Percentiles rank a stretch among this genome's conserved stretches.
Conservation (phyloP, 2,888 invertebrate genomes). For the Lasioglossum figueresi region DNA sequence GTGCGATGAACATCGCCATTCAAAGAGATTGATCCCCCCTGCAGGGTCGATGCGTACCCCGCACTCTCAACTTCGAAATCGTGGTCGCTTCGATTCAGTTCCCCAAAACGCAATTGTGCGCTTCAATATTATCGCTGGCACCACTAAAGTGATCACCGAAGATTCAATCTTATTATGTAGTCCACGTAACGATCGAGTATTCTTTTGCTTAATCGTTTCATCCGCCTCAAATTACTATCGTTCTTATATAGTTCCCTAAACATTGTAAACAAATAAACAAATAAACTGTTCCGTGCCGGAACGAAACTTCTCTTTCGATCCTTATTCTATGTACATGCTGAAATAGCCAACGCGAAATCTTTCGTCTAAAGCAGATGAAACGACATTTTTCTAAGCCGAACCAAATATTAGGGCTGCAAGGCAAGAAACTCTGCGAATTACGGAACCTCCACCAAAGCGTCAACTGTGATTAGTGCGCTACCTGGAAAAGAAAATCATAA, state of each 20-base stretch:
- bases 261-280: too few species aligned
- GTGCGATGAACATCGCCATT: conserved; percentile 45
- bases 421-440: too few species aligned
- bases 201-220: not conserved
- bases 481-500: too few species aligned
- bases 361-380: too few species aligned
- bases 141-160: not conserved
- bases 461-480: too few species aligned
- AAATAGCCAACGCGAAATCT: too few species aligned
- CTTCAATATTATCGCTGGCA: not conserved
- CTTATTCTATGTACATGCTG: too few species aligned
- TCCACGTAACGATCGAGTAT: not conserved
- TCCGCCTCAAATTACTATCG: not conserved
- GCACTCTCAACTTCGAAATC: not conserved
- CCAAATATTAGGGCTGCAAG: too few species aligned
- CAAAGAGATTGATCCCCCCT: conserved; percentile 40
- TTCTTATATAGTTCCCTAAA: not conserved
- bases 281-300: too few species aligned
- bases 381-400: too few species aligned
- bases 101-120: not conserved
- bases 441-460: too few species aligned
- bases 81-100: not conserved
- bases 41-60: conserved; percentile 20
- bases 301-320: too few species aligned
- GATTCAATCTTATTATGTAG: not conserved